phyloP scores from a whole-genome alignment of 2,888 invertebrate genomes.

The Allygus modestus region DNA sequence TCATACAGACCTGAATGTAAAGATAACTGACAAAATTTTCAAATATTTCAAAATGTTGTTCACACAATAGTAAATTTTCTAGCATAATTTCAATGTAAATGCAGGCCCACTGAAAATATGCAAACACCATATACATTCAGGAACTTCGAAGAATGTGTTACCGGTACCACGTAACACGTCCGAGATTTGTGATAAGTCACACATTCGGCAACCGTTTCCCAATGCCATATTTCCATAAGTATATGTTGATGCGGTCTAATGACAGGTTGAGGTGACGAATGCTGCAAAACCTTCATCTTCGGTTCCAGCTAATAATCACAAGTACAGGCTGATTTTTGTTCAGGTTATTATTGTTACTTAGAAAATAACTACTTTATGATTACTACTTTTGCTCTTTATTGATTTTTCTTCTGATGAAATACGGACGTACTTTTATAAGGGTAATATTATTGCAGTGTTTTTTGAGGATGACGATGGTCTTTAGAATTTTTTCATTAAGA shows the following conservation, averaged over 20 bases:
- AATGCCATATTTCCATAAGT: neutral
- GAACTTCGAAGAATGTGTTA: neutral
- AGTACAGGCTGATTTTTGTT: neutral
- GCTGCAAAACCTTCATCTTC: neutral
- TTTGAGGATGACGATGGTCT: too few species aligned
- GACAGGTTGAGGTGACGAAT: constrained; percentile 7
- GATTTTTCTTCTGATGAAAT: neutral
- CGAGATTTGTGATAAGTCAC: constrained; percentile 4
- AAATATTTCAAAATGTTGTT: too few species aligned
- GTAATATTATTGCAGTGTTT: too few species aligned
- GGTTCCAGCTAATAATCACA: neutral
- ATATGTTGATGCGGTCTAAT: neutral
- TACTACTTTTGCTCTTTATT: neutral
- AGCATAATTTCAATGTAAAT: too few species aligned
- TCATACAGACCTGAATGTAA: too few species aligned
- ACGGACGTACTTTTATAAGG: neutral
- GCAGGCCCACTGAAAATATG: too few species aligned
- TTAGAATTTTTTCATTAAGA: too few species aligned
- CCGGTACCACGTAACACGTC: neutral
- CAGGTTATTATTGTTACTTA: neutral
- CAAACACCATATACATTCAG: too few species aligned
- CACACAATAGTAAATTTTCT: too few species aligned
- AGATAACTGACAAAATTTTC: too few species aligned
- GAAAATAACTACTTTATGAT: neutral
- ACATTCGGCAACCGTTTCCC: neutral